These are phyloP conservation scores for Ianthella basta DNA, from an alignment of 37 sponge, comb jelly and placozoan genomes.

Conservation along the genomic window DNA sequence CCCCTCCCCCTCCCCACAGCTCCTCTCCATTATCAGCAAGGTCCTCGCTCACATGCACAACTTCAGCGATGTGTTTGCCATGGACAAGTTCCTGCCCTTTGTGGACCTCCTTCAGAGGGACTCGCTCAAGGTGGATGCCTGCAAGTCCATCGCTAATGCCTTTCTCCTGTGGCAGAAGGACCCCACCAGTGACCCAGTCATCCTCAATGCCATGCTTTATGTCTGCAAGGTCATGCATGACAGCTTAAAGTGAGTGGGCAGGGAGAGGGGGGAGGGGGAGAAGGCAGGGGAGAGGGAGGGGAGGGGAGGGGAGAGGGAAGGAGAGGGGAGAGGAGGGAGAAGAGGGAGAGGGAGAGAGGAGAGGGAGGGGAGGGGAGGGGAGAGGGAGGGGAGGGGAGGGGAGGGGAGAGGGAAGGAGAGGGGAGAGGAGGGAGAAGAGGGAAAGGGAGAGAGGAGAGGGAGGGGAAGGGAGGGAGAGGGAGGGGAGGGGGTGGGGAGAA, in stretches of 20 bases:
- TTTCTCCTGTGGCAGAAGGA: constrained; percentile 70
- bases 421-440: no score
- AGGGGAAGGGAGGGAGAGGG: no score
- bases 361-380: no score
- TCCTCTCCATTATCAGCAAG: constrained; percentile 74
- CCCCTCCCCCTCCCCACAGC: constrained; percentile 18
- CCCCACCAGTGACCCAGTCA: constrained; percentile 83
- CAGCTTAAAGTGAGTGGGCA: constrained; percentile 86
- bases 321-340: no score
- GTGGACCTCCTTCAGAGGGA: constrained; percentile 96
- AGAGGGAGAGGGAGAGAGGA: no score
- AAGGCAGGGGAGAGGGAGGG: no score
- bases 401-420: no score
- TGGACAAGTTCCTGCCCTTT: constrained; percentile 98
- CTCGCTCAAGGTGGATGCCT: constrained; percentile 91
- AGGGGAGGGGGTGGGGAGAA: no score
- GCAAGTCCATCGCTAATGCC: constrained; percentile 66
- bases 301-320: no score
- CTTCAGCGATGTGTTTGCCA: constrained; percentile 80
- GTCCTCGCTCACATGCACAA: constrained; percentile 83
- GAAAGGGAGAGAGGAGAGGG: no score
- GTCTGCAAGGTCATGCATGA: constrained; percentile 91
- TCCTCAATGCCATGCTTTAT: constrained; percentile 91
- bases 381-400: no score
- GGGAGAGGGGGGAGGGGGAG: no score